These are phyloP conservation scores for Limnephilus lunatus DNA, from an alignment of 2,888 invertebrate species.

Conservation along the genomic window DNA sequence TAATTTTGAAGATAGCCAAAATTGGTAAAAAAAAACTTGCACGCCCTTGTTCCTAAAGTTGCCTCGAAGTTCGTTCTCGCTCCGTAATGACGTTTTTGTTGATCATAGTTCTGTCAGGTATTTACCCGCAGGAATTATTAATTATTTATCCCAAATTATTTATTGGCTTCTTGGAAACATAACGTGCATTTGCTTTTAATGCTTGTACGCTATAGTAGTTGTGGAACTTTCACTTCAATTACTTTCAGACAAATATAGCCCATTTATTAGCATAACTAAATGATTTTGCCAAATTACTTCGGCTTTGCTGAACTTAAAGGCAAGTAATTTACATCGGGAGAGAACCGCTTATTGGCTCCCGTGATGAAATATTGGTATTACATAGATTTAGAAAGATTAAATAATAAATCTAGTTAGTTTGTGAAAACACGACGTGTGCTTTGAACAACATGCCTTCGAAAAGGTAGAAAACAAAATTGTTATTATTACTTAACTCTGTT, in stretches of 20 bases:
- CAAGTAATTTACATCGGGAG: slow-evolving; percentile 8
- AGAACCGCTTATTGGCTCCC: neutral
- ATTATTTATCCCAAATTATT: neutral
- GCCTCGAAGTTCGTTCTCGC: neutral
- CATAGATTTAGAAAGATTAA: neutral
- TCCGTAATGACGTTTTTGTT: neutral
- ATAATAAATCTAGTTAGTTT: neutral
- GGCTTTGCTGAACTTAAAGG: neutral
- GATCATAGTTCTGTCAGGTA: neutral
- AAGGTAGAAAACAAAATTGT: neutral
- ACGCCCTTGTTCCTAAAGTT: neutral
- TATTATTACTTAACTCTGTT: neutral
- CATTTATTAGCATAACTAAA: slow-evolving; percentile 32
- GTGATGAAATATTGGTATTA: neutral
- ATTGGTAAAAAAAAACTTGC: neutral
- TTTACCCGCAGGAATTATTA: neutral
- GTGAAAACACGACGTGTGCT: neutral
- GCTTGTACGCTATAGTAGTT: neutral
- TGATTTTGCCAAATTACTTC: slow-evolving; percentile 20
- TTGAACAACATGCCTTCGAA: neutral
- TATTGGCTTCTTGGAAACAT: neutral
- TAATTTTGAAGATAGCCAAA: neutral
- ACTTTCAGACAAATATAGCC: slow-evolving; percentile 9
- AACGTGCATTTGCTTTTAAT: neutral
- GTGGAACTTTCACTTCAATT: neutral